Percentiles rank a stretch among this genome's conserved stretches.
Conservation (phyloP, 2,888 invertebrate genomes). For the Euproctis similis region DNA sequence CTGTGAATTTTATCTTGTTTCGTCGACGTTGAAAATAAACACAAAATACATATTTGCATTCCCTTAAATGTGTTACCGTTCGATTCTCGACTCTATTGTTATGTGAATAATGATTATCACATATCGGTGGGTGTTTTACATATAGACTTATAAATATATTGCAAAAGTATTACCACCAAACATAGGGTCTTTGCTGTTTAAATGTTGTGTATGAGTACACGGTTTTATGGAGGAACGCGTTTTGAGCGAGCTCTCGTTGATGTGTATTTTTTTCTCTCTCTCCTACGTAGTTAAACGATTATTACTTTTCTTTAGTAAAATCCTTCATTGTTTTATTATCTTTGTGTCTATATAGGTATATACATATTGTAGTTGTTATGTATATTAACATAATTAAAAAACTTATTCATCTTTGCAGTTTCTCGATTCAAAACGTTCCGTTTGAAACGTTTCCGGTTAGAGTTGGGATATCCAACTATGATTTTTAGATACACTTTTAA, state of each 20-base stretch:
- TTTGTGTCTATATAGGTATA: too few species aligned
- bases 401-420: too few species aligned
- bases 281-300: conserved; percentile 20
- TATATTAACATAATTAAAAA: too few species aligned
- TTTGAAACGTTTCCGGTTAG: too few species aligned
- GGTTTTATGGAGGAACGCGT: conserved; percentile 46
- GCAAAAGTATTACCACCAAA: conserved; percentile 53
- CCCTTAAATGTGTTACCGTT: conserved; percentile 25
- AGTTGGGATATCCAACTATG: too few species aligned
- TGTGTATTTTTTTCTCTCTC: too few species aligned
- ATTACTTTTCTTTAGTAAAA: conserved; percentile 19
- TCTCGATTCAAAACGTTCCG: too few species aligned
- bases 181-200: conserved; percentile 50
- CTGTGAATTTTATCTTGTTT: conserved; percentile 56
- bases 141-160: conserved; percentile 41
- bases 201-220: conserved; percentile 47
- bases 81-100: conserved; percentile 38
- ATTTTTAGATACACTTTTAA: too few species aligned
- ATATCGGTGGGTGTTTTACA: conserved; percentile 28
- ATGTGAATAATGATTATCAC: conserved; percentile 24
- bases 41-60: conserved; percentile 49
- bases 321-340: conserved; percentile 5
- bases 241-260: conserved; percentile 28
- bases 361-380: too few species aligned
- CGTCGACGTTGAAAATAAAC: conserved; percentile 51